These are phyloP conservation scores for Heliothis virescens DNA, from an alignment of 1,140 invertebrate species.

Conservation along the genomic window DNA sequence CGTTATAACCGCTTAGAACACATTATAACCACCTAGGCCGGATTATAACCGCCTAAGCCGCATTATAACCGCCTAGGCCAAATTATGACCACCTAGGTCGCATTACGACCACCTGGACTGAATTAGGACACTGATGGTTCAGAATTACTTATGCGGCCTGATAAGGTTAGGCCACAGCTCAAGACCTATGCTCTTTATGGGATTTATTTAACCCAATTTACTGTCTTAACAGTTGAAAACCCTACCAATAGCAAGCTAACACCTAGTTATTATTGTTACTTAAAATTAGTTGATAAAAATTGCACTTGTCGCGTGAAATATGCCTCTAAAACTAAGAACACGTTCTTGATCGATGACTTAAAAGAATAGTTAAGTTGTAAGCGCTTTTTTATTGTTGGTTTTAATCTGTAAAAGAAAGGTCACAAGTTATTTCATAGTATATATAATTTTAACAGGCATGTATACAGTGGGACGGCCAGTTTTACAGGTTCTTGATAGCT, in stretches of 20 bases:
- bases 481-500: no score
- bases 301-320: conserved; percentile 29
- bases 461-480: no score
- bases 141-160: no score
- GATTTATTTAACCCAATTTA: background rate
- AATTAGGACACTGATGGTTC: background rate
- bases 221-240: background rate
- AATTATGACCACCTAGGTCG: background rate
- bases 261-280: conserved; percentile 5
- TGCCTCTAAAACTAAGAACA: conserved; percentile 48
- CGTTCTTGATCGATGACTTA: conserved; percentile 24
- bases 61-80: background rate
- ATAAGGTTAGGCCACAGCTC: background rate
- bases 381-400: conserved; percentile 13
- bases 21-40: background rate
- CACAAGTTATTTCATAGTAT: background rate
- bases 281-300: conserved; percentile 9
- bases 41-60: background rate
- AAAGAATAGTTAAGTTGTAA: conserved; percentile 17
- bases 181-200: background rate
- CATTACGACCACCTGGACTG: background rate
- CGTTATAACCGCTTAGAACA: background rate
- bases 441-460: no score
- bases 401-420: conserved; percentile 26
- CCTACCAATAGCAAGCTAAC: conserved; percentile 16